Evolutionary conservation across 2,797 vertebrate species (phyloP), one percentile per base, ranked within the genome.

Genomic region (Sphenopsis melanotis): DNA sequence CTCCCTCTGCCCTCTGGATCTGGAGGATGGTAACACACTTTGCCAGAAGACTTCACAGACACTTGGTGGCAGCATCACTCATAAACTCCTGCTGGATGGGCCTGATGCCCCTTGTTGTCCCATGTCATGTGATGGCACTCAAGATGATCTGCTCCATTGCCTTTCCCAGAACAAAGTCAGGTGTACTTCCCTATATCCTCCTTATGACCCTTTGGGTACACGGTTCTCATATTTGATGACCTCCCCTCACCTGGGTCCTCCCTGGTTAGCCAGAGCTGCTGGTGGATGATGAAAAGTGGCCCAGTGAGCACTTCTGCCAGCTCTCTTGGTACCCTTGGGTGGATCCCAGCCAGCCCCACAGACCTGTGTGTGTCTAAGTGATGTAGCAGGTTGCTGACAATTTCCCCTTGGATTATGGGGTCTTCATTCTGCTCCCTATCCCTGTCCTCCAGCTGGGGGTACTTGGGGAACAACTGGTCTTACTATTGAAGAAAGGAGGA

Each of bases 161-260:
- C 18, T 59, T 50, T 50, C 22, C 71, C 53, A 52, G 32, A 36
- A 27, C 2, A 50, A 23, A 15, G 22, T 16, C 37, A 39, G n/a
- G 5, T 37, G 19, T 44, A 5, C 27, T 42, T n/a, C 29, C 46
- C n/a, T 37, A 2, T 22, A 23, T 23, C 9, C 6, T 37, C 12
- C 24, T 30, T 39, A 26, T 0, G 0, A 15, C 21, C 9, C 30
- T 41, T 34, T 14, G 5, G 34, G 34, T 9, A 15, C 21, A 26
- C 10, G 2, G 24, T 7, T 19, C 26, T 32, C 49, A 63, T 8
- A 18, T 32, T 30, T 41, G 30, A 13, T 41, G 65, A 10, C 4
- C 12, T 46, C 26, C 34, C 34, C 30, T 30, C 30, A 26, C 34
- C 24, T 26, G 56, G 24, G 30, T 26, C 21, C 30, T 26, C 34